These are phyloP conservation scores for Halotydeus destructor DNA, from an alignment of 1,140 invertebrate genomes.

Conservation along the genomic window DNA sequence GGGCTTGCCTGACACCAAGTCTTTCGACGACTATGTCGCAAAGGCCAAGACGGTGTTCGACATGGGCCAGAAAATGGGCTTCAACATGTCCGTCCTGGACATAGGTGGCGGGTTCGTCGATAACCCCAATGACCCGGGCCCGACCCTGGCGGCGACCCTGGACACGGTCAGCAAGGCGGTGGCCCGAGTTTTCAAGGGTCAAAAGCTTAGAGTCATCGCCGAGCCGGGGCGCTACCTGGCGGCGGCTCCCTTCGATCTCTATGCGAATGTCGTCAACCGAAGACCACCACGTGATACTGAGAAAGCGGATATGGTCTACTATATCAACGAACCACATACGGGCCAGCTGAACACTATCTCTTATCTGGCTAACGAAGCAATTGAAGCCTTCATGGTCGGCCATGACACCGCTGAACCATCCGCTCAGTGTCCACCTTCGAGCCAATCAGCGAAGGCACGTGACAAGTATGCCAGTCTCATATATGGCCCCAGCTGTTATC, in stretches of 20 bases:
- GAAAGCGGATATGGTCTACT: too few species aligned
- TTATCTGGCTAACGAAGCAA: conserved; percentile 83
- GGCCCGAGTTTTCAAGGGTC: conserved; percentile 47
- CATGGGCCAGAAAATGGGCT: conserved; percentile 42
- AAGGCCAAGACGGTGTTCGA: conserved; percentile 44
- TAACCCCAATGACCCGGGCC: conserved; percentile 36
- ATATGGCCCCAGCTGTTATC: conserved; percentile 32
- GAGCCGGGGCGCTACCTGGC: conserved; percentile 93
- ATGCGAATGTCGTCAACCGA: too few species aligned
- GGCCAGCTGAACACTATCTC: too few species aligned
- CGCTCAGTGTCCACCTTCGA: conserved; percentile 40
- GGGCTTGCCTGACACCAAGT: conserved; percentile 49
- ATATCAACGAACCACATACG: too few species aligned
- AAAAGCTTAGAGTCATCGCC: conserved; percentile 62
- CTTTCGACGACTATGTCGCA: conserved; percentile 50
- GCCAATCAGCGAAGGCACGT: not conserved
- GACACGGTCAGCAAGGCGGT: conserved; percentile 48
- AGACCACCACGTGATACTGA: too few species aligned
- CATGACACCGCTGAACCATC: conserved; percentile 52
- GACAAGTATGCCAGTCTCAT: conserved; percentile 16
- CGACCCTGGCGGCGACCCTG: conserved; percentile 40
- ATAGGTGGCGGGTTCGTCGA: conserved; percentile 72
- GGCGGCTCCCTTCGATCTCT: too few species aligned
- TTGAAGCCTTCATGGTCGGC: conserved; percentile 89
- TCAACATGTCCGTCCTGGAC: conserved; percentile 47